Conservation (phyloP, 2,113 vertebrate genomes). For the Ahaetulla prasina region DNA sequence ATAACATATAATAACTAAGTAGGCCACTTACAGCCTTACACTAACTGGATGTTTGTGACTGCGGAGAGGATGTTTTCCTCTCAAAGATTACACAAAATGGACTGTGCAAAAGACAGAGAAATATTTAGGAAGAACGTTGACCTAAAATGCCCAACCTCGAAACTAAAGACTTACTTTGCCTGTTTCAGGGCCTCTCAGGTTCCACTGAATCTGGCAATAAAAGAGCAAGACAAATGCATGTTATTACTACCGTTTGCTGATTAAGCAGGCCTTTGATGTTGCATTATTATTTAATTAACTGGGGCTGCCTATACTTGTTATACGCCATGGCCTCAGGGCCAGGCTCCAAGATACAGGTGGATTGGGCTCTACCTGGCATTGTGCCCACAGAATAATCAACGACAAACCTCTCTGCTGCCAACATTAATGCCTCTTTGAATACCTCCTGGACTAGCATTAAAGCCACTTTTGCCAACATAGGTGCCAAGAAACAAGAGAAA, state of each 20-base stretch:
- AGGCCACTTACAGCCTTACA: neutral
- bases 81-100: neutral
- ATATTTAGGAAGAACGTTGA: neutral
- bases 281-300: neutral
- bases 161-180: neutral
- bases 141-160: neutral
- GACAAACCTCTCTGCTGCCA: neutral
- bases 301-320: neutral
- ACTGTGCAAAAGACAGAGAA: neutral
- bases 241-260: neutral
- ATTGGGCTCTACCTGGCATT: neutral
- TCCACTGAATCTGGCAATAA: neutral
- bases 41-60: neutral
- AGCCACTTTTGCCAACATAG: neutral
- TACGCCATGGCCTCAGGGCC: neutral
- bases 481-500: neutral
- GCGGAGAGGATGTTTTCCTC: neutral
- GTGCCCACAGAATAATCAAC: neutral
- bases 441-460: neutral
- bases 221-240: neutral
- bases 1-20: neutral
- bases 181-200: neutral
- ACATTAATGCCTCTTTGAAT: neutral
- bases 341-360: neutral
- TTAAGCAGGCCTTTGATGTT: neutral